Evolutionary conservation across 1,140 invertebrate genomes (phyloP).

Genomic region (Periplaneta americana): DNA sequence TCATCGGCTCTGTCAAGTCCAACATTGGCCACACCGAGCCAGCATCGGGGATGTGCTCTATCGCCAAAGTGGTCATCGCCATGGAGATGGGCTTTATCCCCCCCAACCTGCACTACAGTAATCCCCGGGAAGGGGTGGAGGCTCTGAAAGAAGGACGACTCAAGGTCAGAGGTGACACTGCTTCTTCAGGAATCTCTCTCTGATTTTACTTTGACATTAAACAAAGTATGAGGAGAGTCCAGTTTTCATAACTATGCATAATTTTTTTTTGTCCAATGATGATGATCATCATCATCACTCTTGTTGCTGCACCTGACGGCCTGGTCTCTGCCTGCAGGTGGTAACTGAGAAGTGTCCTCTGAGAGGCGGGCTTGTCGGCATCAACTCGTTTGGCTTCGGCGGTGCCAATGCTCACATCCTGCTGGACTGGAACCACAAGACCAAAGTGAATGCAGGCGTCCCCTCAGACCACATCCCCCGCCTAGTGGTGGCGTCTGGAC

Average conservation of each 20-base stretch:
- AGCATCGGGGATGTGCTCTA: conserved; percentile 51
- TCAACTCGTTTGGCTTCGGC: conserved; percentile 69
- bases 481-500: conserved; percentile 45
- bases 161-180: too few relatives aligned
- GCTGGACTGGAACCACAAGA: conserved; percentile 39
- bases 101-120: conserved; percentile 58
- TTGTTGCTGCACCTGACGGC: too few relatives aligned
- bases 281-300: too few relatives aligned
- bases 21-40: conserved; percentile 74
- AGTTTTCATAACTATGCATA: background rate
- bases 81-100: conserved; percentile 56
- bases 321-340: conserved; percentile 33
- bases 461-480: conserved; percentile 31
- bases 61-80: conserved; percentile 53
- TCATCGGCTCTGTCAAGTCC: conserved; percentile 70
- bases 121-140: conserved; percentile 55
- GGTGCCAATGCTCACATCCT: conserved; percentile 60
- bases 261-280: too few relatives aligned
- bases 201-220: too few relatives aligned
- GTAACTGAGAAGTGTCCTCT: conserved; percentile 47
- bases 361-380: conserved; percentile 49
- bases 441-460: conserved; percentile 25
- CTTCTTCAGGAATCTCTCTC: too few relatives aligned
- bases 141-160: conserved; percentile 52
- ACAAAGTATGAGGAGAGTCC: too few relatives aligned